A percentile compares a stretch with the other conserved stretches of the same genome.
Evolutionary conservation across 2,888 invertebrate genomes (phyloP).

Genomic region (Alviniconcha strummeri): DNA sequence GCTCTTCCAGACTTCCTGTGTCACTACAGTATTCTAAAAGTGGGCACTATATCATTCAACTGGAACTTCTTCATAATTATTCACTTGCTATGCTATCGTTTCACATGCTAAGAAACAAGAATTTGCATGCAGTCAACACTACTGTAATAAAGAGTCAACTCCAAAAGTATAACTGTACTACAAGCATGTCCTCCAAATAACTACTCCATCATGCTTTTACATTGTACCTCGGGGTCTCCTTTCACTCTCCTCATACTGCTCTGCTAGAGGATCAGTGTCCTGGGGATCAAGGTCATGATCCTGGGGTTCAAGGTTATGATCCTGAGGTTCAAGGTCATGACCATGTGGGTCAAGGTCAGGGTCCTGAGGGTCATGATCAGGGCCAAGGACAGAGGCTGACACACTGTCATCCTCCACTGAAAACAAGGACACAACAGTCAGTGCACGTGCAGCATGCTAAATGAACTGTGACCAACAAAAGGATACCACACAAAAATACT

Average conservation of each 20-base stretch:
- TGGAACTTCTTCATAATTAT: too few relatives aligned
- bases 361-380: conserved; percentile 13
- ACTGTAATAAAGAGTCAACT: too few relatives aligned
- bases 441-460: conserved; percentile 29
- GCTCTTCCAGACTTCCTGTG: too few relatives aligned
- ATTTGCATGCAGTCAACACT: too few relatives aligned
- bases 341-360: conserved; percentile 6
- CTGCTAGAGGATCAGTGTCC: conserved; percentile 20
- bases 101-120: too few relatives aligned
- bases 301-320: conserved; percentile 19
- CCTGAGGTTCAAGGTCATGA: conserved; percentile 23
- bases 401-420: conserved; percentile 24
- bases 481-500: neutral
- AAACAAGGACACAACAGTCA: conserved; percentile 25
- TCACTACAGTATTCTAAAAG: too few relatives aligned
- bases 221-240: conserved; percentile 20
- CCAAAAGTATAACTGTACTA: too few relatives aligned
- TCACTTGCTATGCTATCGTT: too few relatives aligned
- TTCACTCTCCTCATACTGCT: conserved; percentile 13
- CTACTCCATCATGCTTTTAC: neutral
- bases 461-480: neutral
- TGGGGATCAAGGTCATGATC: conserved; percentile 9
- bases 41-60: too few relatives aligned
- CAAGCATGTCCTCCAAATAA: too few relatives aligned
- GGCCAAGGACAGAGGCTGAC: conserved; percentile 19